Evolutionary conservation across 2,113 vertebrate genomes (phyloP).

Genomic region (Camelus bactrianus): DNA sequence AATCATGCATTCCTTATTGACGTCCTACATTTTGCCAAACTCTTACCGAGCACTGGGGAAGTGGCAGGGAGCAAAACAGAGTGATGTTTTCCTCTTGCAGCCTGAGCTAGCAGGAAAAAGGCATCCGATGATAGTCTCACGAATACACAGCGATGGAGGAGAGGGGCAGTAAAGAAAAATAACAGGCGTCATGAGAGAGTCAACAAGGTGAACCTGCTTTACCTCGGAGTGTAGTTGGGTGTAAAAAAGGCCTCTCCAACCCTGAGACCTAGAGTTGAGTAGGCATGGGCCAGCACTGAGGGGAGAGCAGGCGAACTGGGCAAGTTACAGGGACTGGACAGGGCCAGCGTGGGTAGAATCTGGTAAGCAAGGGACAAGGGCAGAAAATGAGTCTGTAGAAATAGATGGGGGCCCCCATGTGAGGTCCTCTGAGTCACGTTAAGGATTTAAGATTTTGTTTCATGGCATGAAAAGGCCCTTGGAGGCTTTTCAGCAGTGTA

Average conservation of each 20-base stretch:
- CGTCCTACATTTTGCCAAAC: not conserved
- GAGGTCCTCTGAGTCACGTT: not conserved
- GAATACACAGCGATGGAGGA: not conserved
- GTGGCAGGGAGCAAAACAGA: not conserved
- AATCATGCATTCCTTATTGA: not conserved
- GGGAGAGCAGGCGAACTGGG: not conserved
- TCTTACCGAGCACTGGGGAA: not conserved
- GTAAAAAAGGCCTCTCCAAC: not conserved
- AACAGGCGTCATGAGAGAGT: not conserved
- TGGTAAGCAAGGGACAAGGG: fast-evolving
- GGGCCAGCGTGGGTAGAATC: not conserved
- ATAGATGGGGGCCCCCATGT: not conserved
- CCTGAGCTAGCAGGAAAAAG: not conserved
- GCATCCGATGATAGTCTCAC: not conserved
- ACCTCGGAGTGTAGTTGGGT: not conserved
- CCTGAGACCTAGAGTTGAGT: not conserved
- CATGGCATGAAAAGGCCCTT: not conserved
- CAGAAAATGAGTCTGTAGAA: not conserved
- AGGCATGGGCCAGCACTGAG: not conserved
- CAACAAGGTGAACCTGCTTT: not conserved
- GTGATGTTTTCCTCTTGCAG: not conserved
- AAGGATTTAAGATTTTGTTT: not conserved
- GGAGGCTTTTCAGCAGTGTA: not conserved
- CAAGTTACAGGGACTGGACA: not conserved
- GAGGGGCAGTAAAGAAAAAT: not conserved